Conservation (phyloP, 1,140 invertebrate genomes). For the Mya arenaria region DNA sequence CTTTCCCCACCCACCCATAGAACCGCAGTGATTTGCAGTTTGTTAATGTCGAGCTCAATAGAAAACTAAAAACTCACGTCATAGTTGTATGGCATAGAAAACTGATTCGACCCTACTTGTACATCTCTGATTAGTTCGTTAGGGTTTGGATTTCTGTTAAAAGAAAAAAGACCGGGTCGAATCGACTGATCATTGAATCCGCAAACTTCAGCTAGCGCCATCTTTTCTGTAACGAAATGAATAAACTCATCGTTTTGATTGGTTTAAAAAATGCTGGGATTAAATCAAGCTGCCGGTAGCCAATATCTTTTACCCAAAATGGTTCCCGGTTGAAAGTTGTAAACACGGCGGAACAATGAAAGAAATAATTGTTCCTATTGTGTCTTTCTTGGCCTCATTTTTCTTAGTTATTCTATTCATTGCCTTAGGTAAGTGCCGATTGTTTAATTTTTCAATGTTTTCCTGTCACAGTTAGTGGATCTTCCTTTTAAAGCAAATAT, state of each 20-base stretch:
- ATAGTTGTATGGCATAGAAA: slow-evolving; percentile 71
- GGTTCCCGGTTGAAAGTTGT: too few species aligned
- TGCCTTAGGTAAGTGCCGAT: slow-evolving; percentile 81
- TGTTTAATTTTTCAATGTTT: not conserved
- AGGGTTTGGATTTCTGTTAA: slow-evolving; percentile 8
- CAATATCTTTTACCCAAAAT: too few species aligned
- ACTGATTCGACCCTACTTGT: slow-evolving; percentile 64
- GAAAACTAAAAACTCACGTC: slow-evolving; percentile 67
- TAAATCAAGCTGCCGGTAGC: too few species aligned
- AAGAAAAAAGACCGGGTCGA: slow-evolving; percentile 52
- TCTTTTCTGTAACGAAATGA: too few species aligned
- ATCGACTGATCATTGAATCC: slow-evolving; percentile 62
- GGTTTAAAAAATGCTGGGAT: too few species aligned
- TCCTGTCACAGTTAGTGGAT: not conserved
- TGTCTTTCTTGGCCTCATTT: slow-evolving; percentile 82
- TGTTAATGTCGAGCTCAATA: not conserved
- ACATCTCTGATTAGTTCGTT: slow-evolving; percentile 61
- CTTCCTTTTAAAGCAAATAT: not conserved
- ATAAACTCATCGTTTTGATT: too few species aligned
- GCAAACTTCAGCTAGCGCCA: slow-evolving; percentile 78
- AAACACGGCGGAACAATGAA: too few species aligned
- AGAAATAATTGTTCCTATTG: slow-evolving; percentile 81
- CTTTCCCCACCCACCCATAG: not conserved
- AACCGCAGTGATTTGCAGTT: slow-evolving; percentile 33
- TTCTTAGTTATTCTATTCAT: slow-evolving; percentile 82